Evolutionary conservation across 2,797 vertebrate genomes (phyloP).

Genomic region (Enteromius radiatus): DNA sequence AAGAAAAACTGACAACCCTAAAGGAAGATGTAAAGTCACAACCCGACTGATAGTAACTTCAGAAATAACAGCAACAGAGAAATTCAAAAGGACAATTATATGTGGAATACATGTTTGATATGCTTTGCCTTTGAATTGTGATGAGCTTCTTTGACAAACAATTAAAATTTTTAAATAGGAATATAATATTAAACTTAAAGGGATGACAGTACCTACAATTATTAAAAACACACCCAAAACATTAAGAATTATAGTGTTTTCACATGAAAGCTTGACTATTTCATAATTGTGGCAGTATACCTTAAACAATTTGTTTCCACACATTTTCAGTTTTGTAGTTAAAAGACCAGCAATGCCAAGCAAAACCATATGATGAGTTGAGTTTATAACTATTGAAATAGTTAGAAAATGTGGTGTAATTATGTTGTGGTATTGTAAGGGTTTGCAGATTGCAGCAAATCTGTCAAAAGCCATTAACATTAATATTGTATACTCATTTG

Average conservation of each 20-base stretch:
- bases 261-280: conserved; percentile 27
- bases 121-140: conserved; percentile 65
- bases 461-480: conserved; percentile 59
- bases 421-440: conserved; percentile 53
- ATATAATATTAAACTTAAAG: conserved; percentile 14
- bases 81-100: conserved; percentile 66
- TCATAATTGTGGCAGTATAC: conserved; percentile 36
- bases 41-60: conserved; percentile 59
- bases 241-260: conserved; percentile 2
- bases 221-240: conserved; percentile 1
- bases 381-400: conserved; percentile 28
- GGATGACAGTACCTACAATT: neutral
- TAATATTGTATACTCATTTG: conserved; percentile 52
- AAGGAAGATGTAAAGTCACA: conserved; percentile 48
- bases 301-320: conserved; percentile 38
- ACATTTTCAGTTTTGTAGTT: conserved; percentile 45
- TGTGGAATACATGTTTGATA: conserved; percentile 72
- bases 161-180: conserved; percentile 56
- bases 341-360: conserved; percentile 31
- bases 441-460: conserved; percentile 55
- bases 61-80: conserved; percentile 60
- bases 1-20: conserved; percentile 57
- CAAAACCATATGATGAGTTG: conserved; percentile 44
- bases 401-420: conserved; percentile 42
- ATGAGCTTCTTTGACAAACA: conserved; percentile 62